Percentiles rank a stretch among this genome's conserved stretches.
These are phyloP conservation scores for Centropus unirufus DNA, from an alignment of 2,113 vertebrate genomes.

Conservation along the genomic window DNA sequence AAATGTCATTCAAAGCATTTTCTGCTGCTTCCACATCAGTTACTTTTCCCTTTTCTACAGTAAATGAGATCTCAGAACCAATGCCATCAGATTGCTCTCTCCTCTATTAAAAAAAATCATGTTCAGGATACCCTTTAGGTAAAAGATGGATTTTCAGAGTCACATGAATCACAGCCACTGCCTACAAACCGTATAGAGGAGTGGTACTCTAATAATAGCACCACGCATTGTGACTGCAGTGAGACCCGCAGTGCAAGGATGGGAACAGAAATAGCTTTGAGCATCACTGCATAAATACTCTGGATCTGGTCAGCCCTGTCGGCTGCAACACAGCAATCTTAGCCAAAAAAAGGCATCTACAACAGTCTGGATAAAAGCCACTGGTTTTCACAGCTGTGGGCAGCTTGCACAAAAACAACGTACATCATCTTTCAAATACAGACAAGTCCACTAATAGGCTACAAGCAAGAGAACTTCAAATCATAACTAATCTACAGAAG, in stretches of 20 bases:
- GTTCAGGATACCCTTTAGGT: not conserved
- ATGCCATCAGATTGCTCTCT: not conserved
- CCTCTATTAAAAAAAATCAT: not conserved
- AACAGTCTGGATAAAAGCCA: no score
- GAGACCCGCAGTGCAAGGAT: not conserved
- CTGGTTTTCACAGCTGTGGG: no score
- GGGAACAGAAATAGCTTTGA: slow-evolving; percentile 3
- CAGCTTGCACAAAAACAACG: not conserved
- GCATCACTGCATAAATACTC: not conserved
- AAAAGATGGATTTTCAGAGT: not conserved
- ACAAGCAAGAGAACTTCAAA: not conserved
- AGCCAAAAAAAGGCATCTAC: not conserved
- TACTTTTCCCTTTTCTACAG: not conserved
- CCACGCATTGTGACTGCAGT: not conserved
- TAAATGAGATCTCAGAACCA: not conserved
- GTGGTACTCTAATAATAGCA: not conserved
- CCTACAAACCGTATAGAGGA: not conserved
- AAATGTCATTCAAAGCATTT: not conserved
- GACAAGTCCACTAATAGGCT: not conserved
- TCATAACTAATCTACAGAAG: not conserved
- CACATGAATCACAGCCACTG: not conserved
- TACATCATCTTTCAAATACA: not conserved
- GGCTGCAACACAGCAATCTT: not conserved
- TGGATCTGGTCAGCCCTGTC: not conserved
- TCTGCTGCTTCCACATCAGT: not conserved